A percentile compares a stretch with the other conserved stretches of the same genome.
Evolutionary conservation across 2,797 vertebrate species (phyloP).

Genomic region (Notamacropus eugenii): DNA sequence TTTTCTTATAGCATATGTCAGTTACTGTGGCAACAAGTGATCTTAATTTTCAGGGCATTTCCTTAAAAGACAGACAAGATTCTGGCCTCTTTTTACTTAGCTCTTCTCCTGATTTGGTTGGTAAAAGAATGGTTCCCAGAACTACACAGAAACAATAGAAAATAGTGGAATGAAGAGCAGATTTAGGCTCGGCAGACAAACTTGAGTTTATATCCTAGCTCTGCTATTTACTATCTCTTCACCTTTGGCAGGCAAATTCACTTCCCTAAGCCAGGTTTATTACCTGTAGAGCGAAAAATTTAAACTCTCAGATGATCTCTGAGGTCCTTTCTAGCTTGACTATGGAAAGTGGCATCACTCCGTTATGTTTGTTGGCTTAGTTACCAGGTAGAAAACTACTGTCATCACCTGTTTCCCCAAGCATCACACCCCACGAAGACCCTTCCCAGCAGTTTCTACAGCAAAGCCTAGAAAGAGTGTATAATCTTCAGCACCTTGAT

Average conservation of each 20-base stretch:
- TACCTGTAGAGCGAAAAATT: background rate
- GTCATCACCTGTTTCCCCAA: conserved; percentile 84
- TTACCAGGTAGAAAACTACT: conserved; percentile 92
- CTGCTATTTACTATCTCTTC: background rate
- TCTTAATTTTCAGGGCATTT: background rate
- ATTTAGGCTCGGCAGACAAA: background rate
- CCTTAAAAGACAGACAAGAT: background rate
- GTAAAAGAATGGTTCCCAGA: background rate
- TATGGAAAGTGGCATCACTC: background rate
- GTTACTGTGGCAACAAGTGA: background rate
- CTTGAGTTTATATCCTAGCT: background rate
- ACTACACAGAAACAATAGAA: background rate
- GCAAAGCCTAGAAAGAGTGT: conserved; percentile 93
- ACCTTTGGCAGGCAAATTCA: background rate
- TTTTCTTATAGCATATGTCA: background rate
- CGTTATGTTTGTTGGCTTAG: conserved; percentile 79
- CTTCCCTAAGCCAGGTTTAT: background rate
- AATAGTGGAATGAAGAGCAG: background rate
- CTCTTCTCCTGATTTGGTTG: background rate
- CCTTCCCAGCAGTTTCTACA: conserved; percentile 95
- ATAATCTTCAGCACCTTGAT: conserved; percentile 94
- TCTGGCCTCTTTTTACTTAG: background rate
- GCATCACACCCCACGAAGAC: conserved; percentile 88
- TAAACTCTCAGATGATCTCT: background rate
- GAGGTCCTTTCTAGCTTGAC: background rate